Base-by-base conservation (phyloP, 2,888 invertebrate species). In the Erebia ligea region DNA sequence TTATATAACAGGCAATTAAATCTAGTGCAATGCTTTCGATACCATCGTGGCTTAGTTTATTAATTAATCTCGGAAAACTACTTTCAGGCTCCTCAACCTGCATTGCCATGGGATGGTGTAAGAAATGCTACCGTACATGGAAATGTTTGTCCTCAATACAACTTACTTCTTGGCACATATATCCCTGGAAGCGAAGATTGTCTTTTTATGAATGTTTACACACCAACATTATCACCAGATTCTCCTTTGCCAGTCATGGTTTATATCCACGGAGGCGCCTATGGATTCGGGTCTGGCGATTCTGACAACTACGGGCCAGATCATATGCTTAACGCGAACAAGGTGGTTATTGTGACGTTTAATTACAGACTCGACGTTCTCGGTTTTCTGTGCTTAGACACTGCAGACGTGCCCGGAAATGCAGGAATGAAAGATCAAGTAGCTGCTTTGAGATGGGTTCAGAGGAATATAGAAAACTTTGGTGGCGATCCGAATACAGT, bases 351-450 rank as follows among this genome's bases (percentile, higher is more conserved):
- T 1, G 86, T 88, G 0, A 87, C 88, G 0, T 75, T 86, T 8
- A 88, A 88, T 73, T 88, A 86, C 69, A 80, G 88, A 69, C 75
- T 88, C 0, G 87, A 84, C 70, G 80, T 74, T 0, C 72, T 88
- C 1, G 88, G 88, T 13, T 88, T 86, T 65, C 77, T 88, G 6
- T 81, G 83, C 45, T 69, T 86, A 10, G 84, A 85, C n/a, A 83
- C 78, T 13, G 75, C 79, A 75, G 84, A 87, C 13, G 84, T 83
- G 0, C 84, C 88, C 2, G 88, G 88, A 9, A 88, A 88, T 62
- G 85, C 87, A 8, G 88, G 84, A 0, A 74, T 88, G 77, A 88
- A 88, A 73, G 88, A 88, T 64, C 87, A 87, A 78, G 84, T 86
- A 0, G 77, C 79, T 21, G 87, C 87, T 0, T 75, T 88, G 0